These are phyloP conservation scores for Atethmia centrago DNA, from an alignment of 2,888 invertebrate species.

Conservation along the genomic window DNA sequence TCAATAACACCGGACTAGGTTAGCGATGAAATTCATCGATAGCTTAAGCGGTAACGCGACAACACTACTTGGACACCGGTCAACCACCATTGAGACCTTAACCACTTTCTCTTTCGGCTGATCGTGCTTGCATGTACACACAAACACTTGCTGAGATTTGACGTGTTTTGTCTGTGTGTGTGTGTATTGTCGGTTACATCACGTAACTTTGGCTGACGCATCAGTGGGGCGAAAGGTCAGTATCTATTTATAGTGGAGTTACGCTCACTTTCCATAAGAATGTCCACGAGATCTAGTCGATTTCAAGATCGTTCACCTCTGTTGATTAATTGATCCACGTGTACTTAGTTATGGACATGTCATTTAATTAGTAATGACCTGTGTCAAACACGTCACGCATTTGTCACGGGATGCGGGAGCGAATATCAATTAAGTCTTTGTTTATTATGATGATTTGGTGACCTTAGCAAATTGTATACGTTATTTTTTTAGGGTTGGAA, in stretches of 20 bases:
- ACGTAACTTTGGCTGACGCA: conserved; percentile 86
- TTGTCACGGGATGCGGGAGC: conserved; percentile 41
- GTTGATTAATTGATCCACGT: conserved; percentile 61
- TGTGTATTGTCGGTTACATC: conserved; percentile 81
- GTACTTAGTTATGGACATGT: conserved; percentile 46
- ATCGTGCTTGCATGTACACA: conserved; percentile 74
- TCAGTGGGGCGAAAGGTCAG: conserved; percentile 86
- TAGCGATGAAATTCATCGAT: conserved; percentile 67
- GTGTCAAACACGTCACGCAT: conserved; percentile 46
- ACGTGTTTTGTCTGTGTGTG: conserved; percentile 66
- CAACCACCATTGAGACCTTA: conserved; percentile 80
- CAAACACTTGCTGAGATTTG: conserved; percentile 62
- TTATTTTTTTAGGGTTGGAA: background rate
- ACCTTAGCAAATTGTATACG: background rate
- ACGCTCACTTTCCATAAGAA: conserved; percentile 85
- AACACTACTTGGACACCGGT: conserved; percentile 74
- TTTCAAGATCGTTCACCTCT: conserved; percentile 78
- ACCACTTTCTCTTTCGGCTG: conserved; percentile 88
- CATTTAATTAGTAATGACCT: conserved; percentile 51
- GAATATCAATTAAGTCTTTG: conserved; percentile 36
- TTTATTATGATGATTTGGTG: conserved; percentile 25
- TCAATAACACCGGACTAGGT: conserved; percentile 56
- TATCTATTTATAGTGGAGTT: conserved; percentile 83
- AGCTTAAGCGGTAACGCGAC: conserved; percentile 56
- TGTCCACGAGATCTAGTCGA: conserved; percentile 74